Evolutionary conservation across 1,140 invertebrate species (phyloP).

Genomic region (Saccostrea glomerata): DNA sequence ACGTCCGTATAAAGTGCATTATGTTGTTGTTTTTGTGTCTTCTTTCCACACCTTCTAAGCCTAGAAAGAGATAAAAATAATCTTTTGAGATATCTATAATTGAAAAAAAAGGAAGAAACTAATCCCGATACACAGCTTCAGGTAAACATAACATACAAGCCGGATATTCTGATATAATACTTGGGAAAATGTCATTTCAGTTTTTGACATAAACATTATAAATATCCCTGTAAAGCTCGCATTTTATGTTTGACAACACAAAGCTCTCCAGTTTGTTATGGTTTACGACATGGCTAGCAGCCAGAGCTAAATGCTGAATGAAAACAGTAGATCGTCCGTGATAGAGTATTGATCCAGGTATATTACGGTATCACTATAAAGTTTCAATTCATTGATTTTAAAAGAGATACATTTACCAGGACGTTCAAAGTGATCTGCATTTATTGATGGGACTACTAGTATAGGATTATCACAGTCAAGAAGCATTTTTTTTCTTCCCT

Average conservation of each 20-base stretch:
- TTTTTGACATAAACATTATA: not conserved
- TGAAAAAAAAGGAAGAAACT: not conserved
- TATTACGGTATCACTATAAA: not conserved
- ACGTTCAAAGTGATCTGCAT: no score
- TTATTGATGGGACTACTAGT: no score
- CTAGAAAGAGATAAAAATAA: constrained; percentile 20
- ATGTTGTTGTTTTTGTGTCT: not conserved
- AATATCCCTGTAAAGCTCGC: not conserved
- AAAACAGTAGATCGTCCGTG: not conserved
- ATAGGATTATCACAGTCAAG: no score
- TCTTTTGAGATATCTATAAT: constrained; percentile 28
- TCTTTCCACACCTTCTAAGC: not conserved
- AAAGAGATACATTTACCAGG: not conserved
- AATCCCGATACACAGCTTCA: not conserved
- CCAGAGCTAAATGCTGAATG: not conserved
- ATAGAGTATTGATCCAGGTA: not conserved
- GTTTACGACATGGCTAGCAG: not conserved
- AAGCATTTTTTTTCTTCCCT: no score
- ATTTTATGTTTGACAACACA: not conserved
- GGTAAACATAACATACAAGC: not conserved
- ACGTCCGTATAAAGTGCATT: not conserved
- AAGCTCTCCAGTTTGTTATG: not conserved
- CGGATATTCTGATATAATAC: constrained; percentile 5
- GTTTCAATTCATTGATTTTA: constrained; percentile 2
- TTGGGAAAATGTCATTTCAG: not conserved